phyloP scores from a whole-genome alignment of 2,888 invertebrate genomes.

The Cabera pusaria region DNA sequence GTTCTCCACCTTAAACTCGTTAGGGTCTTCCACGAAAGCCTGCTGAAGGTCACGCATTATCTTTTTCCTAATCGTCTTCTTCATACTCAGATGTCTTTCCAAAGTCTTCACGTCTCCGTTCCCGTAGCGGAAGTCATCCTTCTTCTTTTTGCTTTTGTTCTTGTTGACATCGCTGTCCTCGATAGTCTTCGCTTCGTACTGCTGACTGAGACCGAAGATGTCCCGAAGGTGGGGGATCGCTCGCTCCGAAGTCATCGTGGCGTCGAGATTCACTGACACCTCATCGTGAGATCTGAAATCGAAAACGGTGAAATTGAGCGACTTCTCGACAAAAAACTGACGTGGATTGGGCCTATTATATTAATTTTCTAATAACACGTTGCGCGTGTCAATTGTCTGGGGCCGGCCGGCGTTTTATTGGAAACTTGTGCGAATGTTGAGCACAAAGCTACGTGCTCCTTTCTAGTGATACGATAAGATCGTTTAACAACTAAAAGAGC shows the following conservation, averaged over 20 bases:
- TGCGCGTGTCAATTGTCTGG: slow-evolving; percentile 30
- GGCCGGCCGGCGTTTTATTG: slow-evolving; percentile 30
- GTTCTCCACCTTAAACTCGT: slow-evolving; percentile 88
- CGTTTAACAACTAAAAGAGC: too few relatives aligned
- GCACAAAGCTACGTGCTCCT: slow-evolving; percentile 25
- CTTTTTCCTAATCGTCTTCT: slow-evolving; percentile 93
- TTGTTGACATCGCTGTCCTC: slow-evolving; percentile 78
- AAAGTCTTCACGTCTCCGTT: slow-evolving; percentile 89
- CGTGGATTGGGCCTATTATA: slow-evolving; percentile 16
- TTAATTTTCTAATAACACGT: slow-evolving; percentile 26
- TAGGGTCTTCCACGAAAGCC: slow-evolving; percentile 88
- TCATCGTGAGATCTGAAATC: slow-evolving; percentile 73
- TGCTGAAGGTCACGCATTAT: slow-evolving; percentile 93
- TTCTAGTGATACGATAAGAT: too few relatives aligned
- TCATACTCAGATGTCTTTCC: slow-evolving; percentile 93
- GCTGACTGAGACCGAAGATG: slow-evolving; percentile 86
- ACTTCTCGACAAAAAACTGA: slow-evolving; percentile 15
- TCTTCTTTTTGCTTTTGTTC: slow-evolving; percentile 85
- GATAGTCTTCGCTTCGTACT: slow-evolving; percentile 72
- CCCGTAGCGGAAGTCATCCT: slow-evolving; percentile 86
- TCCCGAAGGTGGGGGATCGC: slow-evolving; percentile 90
- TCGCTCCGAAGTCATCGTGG: slow-evolving; percentile 86
- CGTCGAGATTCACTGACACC: slow-evolving; percentile 61
- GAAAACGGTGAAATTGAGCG: slow-evolving; percentile 37
- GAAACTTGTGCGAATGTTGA: slow-evolving; percentile 31